A percentile compares a stretch with the other conserved stretches of the same genome.
Evolutionary conservation across 1,140 invertebrate genomes (phyloP).

Genomic region (Cydia pomonella): DNA sequence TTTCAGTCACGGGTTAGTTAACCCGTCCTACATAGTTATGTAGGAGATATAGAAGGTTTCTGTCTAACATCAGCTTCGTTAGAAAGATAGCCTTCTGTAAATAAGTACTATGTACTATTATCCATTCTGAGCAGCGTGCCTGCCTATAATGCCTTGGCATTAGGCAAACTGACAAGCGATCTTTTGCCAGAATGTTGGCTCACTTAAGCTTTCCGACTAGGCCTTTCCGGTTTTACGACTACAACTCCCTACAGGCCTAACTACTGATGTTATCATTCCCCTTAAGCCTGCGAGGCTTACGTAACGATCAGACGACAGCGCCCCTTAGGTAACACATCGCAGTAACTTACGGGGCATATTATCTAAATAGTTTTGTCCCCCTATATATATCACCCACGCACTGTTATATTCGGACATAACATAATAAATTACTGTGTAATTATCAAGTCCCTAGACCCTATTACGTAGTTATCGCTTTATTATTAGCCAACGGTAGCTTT

Average conservation of each 20-base stretch:
- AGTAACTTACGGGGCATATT: slow-evolving; percentile 11
- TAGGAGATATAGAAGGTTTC: neutral
- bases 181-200: slow-evolving; percentile 1
- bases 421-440: slow-evolving; percentile 6
- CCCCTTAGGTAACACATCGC: neutral
- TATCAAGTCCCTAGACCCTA: neutral
- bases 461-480: slow-evolving; percentile 11
- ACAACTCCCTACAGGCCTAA: neutral
- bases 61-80: neutral
- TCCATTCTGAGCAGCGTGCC: neutral
- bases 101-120: neutral
- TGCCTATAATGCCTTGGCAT: slow-evolving; percentile 9
- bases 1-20: too few relatives aligned
- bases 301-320: slow-evolving; percentile 4
- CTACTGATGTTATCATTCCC: slow-evolving; percentile 21
- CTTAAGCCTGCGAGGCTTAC: slow-evolving; percentile 6
- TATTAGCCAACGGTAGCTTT: slow-evolving; percentile 58
- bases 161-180: slow-evolving; percentile 14
- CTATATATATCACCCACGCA: neutral
- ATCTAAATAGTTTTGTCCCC: slow-evolving; percentile 1
- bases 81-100: neutral
- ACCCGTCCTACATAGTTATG: too few relatives aligned
- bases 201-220: neutral
- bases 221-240: slow-evolving; percentile 28
- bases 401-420: neutral